Base-by-base conservation (phyloP, 2,888 invertebrate species). In the Meghimatium bilineatum region DNA sequence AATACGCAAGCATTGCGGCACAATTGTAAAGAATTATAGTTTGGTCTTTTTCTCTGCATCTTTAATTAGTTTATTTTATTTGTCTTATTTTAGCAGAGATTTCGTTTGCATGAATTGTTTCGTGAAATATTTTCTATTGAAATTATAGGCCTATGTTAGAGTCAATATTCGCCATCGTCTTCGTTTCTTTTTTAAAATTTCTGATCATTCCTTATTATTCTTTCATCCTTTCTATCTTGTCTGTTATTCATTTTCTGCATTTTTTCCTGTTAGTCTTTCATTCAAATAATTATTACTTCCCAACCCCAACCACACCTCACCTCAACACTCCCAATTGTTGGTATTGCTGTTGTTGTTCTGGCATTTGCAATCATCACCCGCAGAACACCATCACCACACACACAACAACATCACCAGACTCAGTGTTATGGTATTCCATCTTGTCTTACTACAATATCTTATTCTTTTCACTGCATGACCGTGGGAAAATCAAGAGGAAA, bases 401-500 rank as follows among this genome's bases (percentile, higher is more conserved):
- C 49, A 49, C 49, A 49, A 8, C 49, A 49, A 8, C 17, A 56
- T 56, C 56, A 56, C 17, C 56, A 56, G 56, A 56, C 17, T 56
- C 38, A 71, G 26, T 71, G 71, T 29, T 38, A 14, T 38, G 26
- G 71, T 38, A 71, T 71, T 23, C 71, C 38, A 71, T 71, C 36
- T 36, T 63, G 23, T 71, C 26, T 71, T 0, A 36, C 38, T 26
- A 20, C 71, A 71, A 71, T 38, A 38, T 38, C 29, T 71, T 71
- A 38, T 71, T 38, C 38, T 38, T 23, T 38, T 38, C 10, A 26
- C 8, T 17, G 14, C 26, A 23, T 71, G 71, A 69, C 67, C 52
- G 80, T 67, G 69, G 56, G 72, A 44, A 80, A 36, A 72, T 36
- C 49, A 52, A 72, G 80, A 80, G 63, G 34, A 72, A 80, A 56